phyloP scores from a whole-genome alignment of 2,888 invertebrate genomes.

The Chrysotoxum bicinctum region DNA sequence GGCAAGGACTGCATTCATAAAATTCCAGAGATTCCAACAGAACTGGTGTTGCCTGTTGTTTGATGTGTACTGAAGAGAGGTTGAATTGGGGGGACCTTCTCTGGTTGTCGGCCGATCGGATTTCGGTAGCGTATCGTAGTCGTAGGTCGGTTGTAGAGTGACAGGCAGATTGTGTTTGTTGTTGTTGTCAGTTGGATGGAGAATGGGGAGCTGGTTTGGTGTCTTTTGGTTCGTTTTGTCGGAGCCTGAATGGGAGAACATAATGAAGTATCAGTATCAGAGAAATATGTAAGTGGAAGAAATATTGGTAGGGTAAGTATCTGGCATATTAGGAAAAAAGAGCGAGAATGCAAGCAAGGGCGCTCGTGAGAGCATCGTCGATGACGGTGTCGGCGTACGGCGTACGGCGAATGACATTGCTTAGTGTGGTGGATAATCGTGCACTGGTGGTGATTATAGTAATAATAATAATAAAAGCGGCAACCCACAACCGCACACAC shows the following conservation, averaged over 20 bases:
- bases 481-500: constrained; percentile 61
- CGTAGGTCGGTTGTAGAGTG: constrained; percentile 70
- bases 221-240: constrained; percentile 22
- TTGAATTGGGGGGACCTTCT: constrained; percentile 26
- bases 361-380: constrained; percentile 27
- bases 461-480: constrained; percentile 69
- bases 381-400: not conserved
- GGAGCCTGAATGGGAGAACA: constrained; percentile 60
- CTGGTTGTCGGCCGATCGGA: constrained; percentile 49
- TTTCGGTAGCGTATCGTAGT: constrained; percentile 70
- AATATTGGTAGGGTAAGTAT: not conserved
- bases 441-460: constrained; percentile 65
- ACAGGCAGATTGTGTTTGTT: constrained; percentile 51
- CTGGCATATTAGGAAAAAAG: constrained; percentile 23
- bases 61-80: constrained; percentile 27
- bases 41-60: constrained; percentile 38
- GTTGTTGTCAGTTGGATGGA: constrained; percentile 5
- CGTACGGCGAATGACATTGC: constrained; percentile 50
- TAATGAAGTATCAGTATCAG: constrained; percentile 55
- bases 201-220: constrained; percentile 14
- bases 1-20: constrained; percentile 64
- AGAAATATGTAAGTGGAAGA: constrained; percentile 14
- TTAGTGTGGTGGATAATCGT: constrained; percentile 67
- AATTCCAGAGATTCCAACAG: constrained; percentile 67
- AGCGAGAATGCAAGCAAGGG: constrained; percentile 43